Evolutionary conservation across 2,888 invertebrate species (phyloP).

Genomic region (Unio pictorum): DNA sequence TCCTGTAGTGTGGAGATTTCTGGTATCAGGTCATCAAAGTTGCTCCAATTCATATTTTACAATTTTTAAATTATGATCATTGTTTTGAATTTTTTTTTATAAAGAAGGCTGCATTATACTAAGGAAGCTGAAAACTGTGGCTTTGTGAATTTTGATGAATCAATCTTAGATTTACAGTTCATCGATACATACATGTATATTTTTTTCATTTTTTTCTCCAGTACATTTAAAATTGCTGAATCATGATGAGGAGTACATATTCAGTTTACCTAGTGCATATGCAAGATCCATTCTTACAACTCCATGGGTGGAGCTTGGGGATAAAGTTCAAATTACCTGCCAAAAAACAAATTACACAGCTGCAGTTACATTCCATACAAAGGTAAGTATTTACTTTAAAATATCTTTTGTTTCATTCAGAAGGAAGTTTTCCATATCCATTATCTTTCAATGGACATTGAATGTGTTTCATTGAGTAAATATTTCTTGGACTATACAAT

Average conservation of each 20-base stretch:
- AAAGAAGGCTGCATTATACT: no score
- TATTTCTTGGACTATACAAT: no score
- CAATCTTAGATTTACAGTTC: background rate
- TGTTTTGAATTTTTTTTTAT: no score
- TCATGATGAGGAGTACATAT: conserved; percentile 72
- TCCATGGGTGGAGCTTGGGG: conserved; percentile 74
- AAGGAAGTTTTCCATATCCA: background rate
- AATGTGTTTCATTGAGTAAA: no score
- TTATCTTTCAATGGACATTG: no score
- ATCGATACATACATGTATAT: background rate
- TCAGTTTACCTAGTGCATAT: conserved; percentile 73
- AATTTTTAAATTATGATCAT: no score
- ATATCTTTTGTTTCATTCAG: background rate
- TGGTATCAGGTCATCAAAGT: no score
- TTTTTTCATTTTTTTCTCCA: conserved; percentile 35
- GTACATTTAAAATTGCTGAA: conserved; percentile 60
- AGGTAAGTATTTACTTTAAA: conserved; percentile 72
- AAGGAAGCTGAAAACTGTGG: no score
- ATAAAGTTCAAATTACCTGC: conserved; percentile 71
- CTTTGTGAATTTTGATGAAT: no score
- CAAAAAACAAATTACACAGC: conserved; percentile 71
- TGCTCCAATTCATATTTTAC: no score
- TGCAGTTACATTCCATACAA: conserved; percentile 73
- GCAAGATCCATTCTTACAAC: conserved; percentile 74
- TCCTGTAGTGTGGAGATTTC: no score